Evolutionary conservation across 2,797 vertebrate species (phyloP).

Genomic region (Acanthopagrus latus): DNA sequence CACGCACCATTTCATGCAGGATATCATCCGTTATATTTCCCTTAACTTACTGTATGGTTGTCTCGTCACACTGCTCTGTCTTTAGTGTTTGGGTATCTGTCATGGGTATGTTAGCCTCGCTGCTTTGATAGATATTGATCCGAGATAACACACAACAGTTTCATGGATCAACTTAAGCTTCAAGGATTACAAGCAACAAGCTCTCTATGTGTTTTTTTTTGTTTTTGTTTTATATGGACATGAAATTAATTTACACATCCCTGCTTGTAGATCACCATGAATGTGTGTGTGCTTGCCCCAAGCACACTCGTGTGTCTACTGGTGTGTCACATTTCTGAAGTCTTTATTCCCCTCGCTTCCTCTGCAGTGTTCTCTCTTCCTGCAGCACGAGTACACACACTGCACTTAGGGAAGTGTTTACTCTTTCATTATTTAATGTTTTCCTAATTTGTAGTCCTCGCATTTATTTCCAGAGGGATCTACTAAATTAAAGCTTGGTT

Average conservation of each 20-base stretch:
- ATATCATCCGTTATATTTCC: background rate
- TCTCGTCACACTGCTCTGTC: background rate
- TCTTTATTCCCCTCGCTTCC: slow-evolving; percentile 20
- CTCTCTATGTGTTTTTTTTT: slow-evolving; percentile 8
- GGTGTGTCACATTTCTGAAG: slow-evolving; percentile 21
- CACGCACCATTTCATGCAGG: background rate
- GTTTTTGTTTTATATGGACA: slow-evolving; percentile 2
- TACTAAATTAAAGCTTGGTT: slow-evolving; percentile 17
- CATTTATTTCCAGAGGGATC: slow-evolving; percentile 32
- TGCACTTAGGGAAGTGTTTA: slow-evolving; percentile 17
- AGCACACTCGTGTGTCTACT: background rate
- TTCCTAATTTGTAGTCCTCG: slow-evolving; percentile 27
- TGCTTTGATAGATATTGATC: slow-evolving; percentile 43
- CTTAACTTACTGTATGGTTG: background rate
- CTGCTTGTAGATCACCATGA: slow-evolving; percentile 5
- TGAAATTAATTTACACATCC: slow-evolving; percentile 28
- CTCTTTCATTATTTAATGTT: slow-evolving; percentile 30
- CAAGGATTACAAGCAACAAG: background rate
- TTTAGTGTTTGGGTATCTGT: background rate
- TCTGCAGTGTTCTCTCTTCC: slow-evolving; percentile 24
- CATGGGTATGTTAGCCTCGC: background rate
- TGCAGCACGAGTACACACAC: background rate
- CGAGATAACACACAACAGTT: slow-evolving; percentile 25
- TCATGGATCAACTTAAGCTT: slow-evolving; percentile 37
- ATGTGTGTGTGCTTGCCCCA: background rate